Evolutionary conservation across 2,797 vertebrate species (phyloP).

Genomic region (Odontamblyopus lacepedii): DNA sequence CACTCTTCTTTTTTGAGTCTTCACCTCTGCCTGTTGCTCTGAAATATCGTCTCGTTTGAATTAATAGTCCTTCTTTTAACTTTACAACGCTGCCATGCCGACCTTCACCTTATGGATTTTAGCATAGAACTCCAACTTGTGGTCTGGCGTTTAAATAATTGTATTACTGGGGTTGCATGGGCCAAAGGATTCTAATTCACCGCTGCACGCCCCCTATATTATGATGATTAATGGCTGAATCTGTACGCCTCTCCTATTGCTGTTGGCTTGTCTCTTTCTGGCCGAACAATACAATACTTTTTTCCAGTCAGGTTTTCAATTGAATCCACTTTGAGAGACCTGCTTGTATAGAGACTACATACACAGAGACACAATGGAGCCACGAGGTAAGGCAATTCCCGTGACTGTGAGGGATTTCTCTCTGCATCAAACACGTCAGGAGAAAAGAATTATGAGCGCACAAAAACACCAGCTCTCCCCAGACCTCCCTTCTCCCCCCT

Average conservation of each 20-base stretch:
- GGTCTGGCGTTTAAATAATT: conserved; percentile 63
- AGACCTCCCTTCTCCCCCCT: conserved; percentile 57
- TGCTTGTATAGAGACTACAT: conserved; percentile 4
- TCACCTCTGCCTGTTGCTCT: too few species aligned
- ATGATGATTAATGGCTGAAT: conserved; percentile 72
- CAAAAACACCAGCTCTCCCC: conserved; percentile 48
- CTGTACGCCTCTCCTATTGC: conserved; percentile 33
- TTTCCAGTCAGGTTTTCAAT: conserved; percentile 39
- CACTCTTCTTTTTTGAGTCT: too few species aligned
- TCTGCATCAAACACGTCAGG: conserved; percentile 74
- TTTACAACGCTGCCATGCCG: conserved; percentile 6
- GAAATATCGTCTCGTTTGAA: too few species aligned
- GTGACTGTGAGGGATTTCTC: conserved; percentile 67
- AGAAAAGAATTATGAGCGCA: conserved; percentile 72
- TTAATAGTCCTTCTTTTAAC: conserved; percentile 6
- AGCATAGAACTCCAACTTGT: conserved; percentile 34
- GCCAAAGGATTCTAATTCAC: conserved; percentile 65
- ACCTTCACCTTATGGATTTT: conserved; percentile 61
- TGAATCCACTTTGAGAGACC: conserved; percentile 37
- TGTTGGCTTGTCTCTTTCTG: conserved; percentile 51
- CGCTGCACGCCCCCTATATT: conserved; percentile 63
- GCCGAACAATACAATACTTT: conserved; percentile 30
- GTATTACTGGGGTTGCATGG: conserved; percentile 60
- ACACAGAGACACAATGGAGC: conserved; percentile 24
- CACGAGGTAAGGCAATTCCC: conserved; percentile 55